Evolutionary conservation across 1,140 invertebrate genomes (phyloP).

Genomic region (Drosophila tristis): DNA sequence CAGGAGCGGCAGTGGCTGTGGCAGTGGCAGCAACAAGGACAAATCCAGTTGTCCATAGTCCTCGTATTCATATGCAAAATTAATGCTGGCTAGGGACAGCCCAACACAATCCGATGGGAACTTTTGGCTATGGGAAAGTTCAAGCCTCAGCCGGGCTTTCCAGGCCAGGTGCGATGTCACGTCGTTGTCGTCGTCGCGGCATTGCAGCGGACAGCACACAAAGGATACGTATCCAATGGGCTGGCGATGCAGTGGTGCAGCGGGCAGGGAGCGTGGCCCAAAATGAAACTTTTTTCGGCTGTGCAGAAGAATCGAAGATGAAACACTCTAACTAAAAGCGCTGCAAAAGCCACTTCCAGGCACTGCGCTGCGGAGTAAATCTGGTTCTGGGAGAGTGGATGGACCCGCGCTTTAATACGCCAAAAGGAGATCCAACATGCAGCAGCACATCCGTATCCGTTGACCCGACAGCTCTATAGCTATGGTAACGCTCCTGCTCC

Average conservation of each 20-base stretch:
- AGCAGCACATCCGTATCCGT: constrained; percentile 49
- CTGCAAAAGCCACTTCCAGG: not conserved
- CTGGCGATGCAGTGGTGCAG: too few relatives aligned
- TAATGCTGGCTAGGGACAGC: constrained; percentile 34
- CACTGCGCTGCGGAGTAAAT: too few relatives aligned
- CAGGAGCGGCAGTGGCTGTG: not conserved
- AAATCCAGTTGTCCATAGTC: constrained; percentile 42
- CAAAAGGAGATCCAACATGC: not conserved
- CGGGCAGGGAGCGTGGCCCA: not conserved
- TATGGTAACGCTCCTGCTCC: constrained; percentile 14
- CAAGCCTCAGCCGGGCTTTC: constrained; percentile 1
- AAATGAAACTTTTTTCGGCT: not conserved
- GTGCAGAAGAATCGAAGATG: too few relatives aligned
- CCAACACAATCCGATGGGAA: not conserved
- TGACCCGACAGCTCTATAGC: constrained; percentile 48
- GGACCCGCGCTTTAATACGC: not conserved
- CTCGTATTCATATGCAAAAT: constrained; percentile 68
- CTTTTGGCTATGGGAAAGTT: constrained; percentile 19
- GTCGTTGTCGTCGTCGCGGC: not conserved
- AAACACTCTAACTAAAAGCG: too few relatives aligned
- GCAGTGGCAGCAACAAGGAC: constrained; percentile 3
- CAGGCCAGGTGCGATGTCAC: constrained; percentile 14
- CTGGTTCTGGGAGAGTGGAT: not conserved
- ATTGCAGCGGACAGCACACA: not conserved
- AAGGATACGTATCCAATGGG: not conserved